These are phyloP conservation scores for Mixornis gularis DNA, from an alignment of 2,113 vertebrate species.

Conservation along the genomic window DNA sequence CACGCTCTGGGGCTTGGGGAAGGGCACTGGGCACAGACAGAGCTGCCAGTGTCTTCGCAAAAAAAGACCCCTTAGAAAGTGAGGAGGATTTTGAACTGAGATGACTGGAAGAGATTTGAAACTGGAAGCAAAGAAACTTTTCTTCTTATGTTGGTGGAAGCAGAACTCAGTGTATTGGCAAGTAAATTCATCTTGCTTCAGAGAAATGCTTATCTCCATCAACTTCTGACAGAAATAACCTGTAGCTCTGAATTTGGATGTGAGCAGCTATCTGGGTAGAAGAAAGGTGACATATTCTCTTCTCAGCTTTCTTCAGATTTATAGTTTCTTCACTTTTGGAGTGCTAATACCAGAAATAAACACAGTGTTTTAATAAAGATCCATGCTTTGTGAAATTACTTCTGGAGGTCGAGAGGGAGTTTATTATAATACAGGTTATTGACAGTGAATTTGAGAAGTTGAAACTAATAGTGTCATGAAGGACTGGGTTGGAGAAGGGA, in stretches of 20 bases:
- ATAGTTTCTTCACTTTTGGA: neutral
- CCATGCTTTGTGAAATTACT: neutral
- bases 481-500: neutral
- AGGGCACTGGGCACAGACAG: neutral
- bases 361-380: neutral
- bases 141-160: neutral
- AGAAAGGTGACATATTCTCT: neutral
- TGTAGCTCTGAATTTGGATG: neutral
- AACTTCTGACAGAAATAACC: neutral
- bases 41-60: neutral
- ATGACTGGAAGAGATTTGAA: neutral
- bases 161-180: neutral
- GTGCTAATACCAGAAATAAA: neutral
- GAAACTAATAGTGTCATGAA: neutral
- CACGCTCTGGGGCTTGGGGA: rapidly evolving
- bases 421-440: neutral
- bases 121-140: neutral
- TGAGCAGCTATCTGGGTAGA: neutral
- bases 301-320: neutral
- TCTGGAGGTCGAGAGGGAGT: rapidly evolving
- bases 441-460: neutral
- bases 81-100: neutral
- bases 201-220: neutral
- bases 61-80: neutral
- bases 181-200: neutral